phyloP scores from a whole-genome alignment of 2,888 invertebrate species.

The Chironomus tentans region DNA sequence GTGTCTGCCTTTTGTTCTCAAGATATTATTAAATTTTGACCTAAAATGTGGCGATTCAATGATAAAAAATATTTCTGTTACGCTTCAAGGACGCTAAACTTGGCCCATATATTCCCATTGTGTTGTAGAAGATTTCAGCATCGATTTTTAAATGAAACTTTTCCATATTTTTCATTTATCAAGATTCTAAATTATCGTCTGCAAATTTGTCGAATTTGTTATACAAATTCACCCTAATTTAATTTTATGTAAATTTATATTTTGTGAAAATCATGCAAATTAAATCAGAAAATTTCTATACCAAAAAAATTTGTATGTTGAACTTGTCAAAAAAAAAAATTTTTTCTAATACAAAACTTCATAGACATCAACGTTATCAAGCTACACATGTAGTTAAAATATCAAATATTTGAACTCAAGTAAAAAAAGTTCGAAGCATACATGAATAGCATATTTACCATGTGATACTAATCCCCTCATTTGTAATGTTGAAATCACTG shows the following conservation, averaged over 20 bases:
- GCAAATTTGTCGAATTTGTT: no score
- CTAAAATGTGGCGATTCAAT: neutral
- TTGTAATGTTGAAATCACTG: slow-evolving; percentile 83
- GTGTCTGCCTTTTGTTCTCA: no score
- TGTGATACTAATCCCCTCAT: slow-evolving; percentile 45
- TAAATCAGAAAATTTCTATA: neutral
- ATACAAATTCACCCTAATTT: no score
- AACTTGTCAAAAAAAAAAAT: no score
- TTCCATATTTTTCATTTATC: neutral
- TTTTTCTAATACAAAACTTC: neutral
- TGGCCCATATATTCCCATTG: no score
- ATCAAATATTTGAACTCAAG: neutral
- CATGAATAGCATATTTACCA: slow-evolving; percentile 3
- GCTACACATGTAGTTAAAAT: neutral
- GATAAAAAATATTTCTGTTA: neutral
- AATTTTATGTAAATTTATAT: no score
- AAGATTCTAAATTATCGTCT: neutral
- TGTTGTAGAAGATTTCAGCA: no score
- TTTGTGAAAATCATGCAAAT: neutral
- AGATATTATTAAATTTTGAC: neutral
- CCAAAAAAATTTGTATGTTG: neutral
- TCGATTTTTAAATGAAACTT: neutral
- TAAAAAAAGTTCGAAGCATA: neutral
- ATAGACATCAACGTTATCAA: neutral
- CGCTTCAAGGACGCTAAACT: no score